phyloP scores from a whole-genome alignment of 1,140 invertebrate species.

The Tetranychus urticae region DNA sequence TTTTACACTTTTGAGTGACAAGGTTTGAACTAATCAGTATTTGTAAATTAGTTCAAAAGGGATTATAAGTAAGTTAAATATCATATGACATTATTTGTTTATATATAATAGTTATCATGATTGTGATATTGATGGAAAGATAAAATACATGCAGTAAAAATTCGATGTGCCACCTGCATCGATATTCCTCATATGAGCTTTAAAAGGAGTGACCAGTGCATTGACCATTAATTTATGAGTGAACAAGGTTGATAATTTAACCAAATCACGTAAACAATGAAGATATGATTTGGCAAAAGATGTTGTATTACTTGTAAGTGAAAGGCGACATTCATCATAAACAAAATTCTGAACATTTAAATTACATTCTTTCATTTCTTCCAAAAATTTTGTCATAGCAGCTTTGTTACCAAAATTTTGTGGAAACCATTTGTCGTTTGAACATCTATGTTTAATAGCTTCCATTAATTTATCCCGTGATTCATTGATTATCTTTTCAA shows the following conservation, averaged over 20 bases:
- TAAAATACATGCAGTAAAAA: too few relatives aligned
- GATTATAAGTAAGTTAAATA: too few relatives aligned
- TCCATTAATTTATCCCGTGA: conserved; percentile 47
- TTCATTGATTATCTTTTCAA: conserved; percentile 33
- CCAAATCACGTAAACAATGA: conserved; percentile 36
- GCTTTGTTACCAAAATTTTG: conserved; percentile 35
- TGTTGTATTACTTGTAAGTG: conserved; percentile 39
- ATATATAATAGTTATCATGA: too few relatives aligned
- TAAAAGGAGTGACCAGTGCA: conserved; percentile 35
- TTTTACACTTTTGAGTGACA: too few relatives aligned
- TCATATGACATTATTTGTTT: too few relatives aligned
- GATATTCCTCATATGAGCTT: conserved; percentile 37
- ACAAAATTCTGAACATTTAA: conserved; percentile 28
- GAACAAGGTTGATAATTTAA: conserved; percentile 37
- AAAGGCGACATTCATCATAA: conserved; percentile 37
- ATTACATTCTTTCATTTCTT: conserved; percentile 31
- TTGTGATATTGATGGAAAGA: too few relatives aligned
- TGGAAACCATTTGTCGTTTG: conserved; percentile 42
- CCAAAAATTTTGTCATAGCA: conserved; percentile 27
- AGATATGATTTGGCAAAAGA: conserved; percentile 41
- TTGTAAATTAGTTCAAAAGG: too few relatives aligned
- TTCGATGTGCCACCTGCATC: conserved; percentile 14
- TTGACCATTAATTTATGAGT: conserved; percentile 34
- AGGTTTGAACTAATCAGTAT: too few relatives aligned
- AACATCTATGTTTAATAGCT: conserved; percentile 36